Base-by-base conservation (phyloP, 1,140 invertebrate genomes). In the Solenopsis fugax region DNA sequence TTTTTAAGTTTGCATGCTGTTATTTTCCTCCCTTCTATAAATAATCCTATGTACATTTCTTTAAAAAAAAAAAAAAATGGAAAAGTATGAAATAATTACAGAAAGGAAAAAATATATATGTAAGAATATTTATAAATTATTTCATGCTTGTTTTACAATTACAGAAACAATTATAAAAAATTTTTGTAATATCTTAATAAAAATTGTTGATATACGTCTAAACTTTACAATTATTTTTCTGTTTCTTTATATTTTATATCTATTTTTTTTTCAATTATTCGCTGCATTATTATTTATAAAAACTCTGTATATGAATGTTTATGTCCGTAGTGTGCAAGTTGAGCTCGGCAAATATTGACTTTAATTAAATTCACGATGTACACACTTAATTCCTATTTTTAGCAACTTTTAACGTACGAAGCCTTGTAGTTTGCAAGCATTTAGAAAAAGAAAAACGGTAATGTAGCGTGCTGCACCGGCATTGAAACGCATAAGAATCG, bases 401-500 rank as follows among this genome's bases (percentile, higher is more conserved):
- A 45, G 29, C 18, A 9, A 37, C 9, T 65, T 64, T 34, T 65
- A n/a, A 65, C 18, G 34, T 2, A 34, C 16, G n/a, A n/a, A 21
- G 5, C 0, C 45, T 41, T 13, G 21, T 29, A 50, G 6, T 52
- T 24, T 50, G 29, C 45, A 71, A 71, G 45, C 67, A 69, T 69
- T 48, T 50, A 1, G 10, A 12, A 7, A 56, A 56, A 72, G 18
- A 34, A 54, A n/a, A 54, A 56, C 10, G n/a, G 9, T 10, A 0
- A 73, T 7, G 52, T n/a, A 56, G 34, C n/a, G 34, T 52, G 45
- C 6, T 4, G 29, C 9, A 37, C 12, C n/a, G n/a, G 52, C 6
- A 21, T 10, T 16, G 34, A 76, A 76, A 77, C 56, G n/a, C 16
- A 13, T 45, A 77, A 80, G 45, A 12, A 52, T 24, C 16, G 48